phyloP scores from a whole-genome alignment of 2,888 invertebrate species.

The Netelia melanura region DNA sequence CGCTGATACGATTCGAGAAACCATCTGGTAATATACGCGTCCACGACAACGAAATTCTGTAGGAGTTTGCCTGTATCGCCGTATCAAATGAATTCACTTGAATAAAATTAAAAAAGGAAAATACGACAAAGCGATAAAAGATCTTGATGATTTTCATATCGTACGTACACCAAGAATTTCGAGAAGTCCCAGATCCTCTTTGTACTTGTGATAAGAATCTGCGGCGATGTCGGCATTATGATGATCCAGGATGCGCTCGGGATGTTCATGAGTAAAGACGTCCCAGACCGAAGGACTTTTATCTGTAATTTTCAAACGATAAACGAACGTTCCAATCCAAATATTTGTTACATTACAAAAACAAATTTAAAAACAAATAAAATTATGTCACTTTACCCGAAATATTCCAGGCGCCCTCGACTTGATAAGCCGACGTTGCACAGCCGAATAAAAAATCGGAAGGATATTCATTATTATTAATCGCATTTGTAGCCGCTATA shows the following conservation, averaged over 20 bases:
- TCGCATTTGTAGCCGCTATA: conserved; percentile 69
- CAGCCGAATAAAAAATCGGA: conserved; percentile 87
- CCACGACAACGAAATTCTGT: conserved; percentile 75
- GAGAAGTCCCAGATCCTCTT: conserved; percentile 82
- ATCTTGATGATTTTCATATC: too few relatives aligned
- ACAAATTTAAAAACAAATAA: too few relatives aligned
- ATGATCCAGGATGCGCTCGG: conserved; percentile 86
- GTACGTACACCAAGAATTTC: conserved; percentile 69
- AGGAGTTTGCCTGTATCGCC: conserved; percentile 67
- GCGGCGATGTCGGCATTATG: conserved; percentile 89
- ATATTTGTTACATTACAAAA: too few relatives aligned
- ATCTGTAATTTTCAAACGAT: conserved; percentile 81
- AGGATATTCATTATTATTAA: conserved; percentile 86
- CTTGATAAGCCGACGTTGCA: conserved; percentile 88
- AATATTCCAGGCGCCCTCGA: conserved; percentile 87
- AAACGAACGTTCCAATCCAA: neutral
- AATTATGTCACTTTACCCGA: conserved; percentile 75
- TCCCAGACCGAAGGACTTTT: conserved; percentile 90
- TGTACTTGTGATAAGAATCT: conserved; percentile 89
- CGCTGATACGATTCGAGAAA: conserved; percentile 87
- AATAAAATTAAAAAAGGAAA: too few relatives aligned
- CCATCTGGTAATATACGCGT: conserved; percentile 75
- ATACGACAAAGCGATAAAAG: too few relatives aligned
- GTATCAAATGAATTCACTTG: conserved; percentile 3
- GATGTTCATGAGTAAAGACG: conserved; percentile 86